Conservation (phyloP, 2,888 invertebrate genomes). For the Pyrochroa serraticornis region DNA sequence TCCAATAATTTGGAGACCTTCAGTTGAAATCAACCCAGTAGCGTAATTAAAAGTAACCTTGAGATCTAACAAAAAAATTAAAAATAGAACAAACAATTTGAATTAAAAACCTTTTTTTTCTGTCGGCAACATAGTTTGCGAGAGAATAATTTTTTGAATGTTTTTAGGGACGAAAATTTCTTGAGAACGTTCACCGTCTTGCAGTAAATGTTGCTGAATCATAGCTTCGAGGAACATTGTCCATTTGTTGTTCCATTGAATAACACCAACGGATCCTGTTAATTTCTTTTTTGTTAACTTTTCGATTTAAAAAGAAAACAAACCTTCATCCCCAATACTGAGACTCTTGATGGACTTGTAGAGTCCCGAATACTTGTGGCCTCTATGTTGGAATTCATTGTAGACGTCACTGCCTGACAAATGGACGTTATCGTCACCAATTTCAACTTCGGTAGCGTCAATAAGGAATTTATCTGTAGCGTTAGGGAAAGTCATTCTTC, state of each 20-base stretch:
- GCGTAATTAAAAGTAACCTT: constrained; percentile 48
- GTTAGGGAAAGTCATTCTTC: constrained; percentile 67
- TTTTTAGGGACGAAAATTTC: constrained; percentile 73
- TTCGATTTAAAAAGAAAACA: not conserved
- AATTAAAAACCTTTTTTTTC: constrained; percentile 35
- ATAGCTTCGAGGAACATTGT: constrained; percentile 88
- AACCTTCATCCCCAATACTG: constrained; percentile 51
- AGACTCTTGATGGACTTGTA: constrained; percentile 50
- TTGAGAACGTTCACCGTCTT: constrained; percentile 66
- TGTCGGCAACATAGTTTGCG: constrained; percentile 42
- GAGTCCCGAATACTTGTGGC: constrained; percentile 62
- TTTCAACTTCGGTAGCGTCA: constrained; percentile 57
- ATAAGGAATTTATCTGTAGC: constrained; percentile 64
- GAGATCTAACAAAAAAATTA: constrained; percentile 35
- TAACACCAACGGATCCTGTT: constrained; percentile 38
- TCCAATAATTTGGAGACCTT: constrained; percentile 51
- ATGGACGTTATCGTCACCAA: constrained; percentile 58
- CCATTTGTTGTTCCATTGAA: constrained; percentile 69
- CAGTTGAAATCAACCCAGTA: constrained; percentile 47
- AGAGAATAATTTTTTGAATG: constrained; percentile 62
- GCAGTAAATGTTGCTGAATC: constrained; percentile 77
- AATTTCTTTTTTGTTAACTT: constrained; percentile 24
- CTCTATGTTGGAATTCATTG: constrained; percentile 72
- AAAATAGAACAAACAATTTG: no score
- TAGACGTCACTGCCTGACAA: constrained; percentile 71